Base-by-base conservation (phyloP, 2,113 vertebrate genomes). In the Rana temporaria region DNA sequence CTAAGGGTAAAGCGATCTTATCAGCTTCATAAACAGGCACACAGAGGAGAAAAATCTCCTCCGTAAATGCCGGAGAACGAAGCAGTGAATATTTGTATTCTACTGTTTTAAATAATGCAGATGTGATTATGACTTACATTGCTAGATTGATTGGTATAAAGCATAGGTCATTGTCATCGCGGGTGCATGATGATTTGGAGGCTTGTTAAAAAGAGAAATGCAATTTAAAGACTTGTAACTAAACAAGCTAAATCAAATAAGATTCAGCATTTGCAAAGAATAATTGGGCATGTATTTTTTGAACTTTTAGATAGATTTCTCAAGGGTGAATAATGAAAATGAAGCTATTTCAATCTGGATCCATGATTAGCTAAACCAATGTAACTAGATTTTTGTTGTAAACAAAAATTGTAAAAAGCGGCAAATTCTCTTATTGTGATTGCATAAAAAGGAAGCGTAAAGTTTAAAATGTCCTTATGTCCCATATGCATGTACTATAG, bases 141-240 rank as follows among this genome's bases (percentile, higher is more conserved):
- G 30, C 81, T 76, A 68, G 81, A 83, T 76, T 83, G 71, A 83
- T 68, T 76, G 72, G 53, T 64, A 76, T 22, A 66, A 68, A 66
- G 64, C 64, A 75, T 83, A 66, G 81, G 81, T 83, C 81, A 83
- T 76, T 75, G 57, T 75, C 71, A 82, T 82, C 63, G 75, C 75
- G 32, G 71, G 42, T 68, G 62, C 26, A 53, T 59, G 60, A 57
- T 82, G 53, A 82, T 82, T 82, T 75, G 71, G 32, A 82, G 71
- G 59, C 62, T 67, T 82, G 71, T 82, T 82, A 67, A 42, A 2
- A 82, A 82, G 30, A 76, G 63, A 56, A 24, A 67, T 32, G 16
- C 71, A 75, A 75, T 82, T 82, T 82, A 74, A 57, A 82, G 62
- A 17, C 30, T 56, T 82, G 71, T 75, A 82, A 60, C 71, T 67